Percentiles rank a stretch among this genome's conserved stretches.
Conservation (phyloP, 2,888 invertebrate species). For the Mimachlamys varia region DNA sequence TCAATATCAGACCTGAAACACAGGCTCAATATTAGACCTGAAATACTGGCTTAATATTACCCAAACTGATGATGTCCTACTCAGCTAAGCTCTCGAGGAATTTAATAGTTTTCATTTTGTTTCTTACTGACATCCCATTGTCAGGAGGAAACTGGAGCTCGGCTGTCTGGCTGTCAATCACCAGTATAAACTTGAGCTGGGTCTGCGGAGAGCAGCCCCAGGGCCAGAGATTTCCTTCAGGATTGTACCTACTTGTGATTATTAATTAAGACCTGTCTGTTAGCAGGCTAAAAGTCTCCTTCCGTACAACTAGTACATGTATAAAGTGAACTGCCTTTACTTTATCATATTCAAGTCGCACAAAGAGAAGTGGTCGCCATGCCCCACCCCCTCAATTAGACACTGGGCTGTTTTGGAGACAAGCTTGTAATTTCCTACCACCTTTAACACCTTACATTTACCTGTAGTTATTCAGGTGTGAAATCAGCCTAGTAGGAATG, state of each 20-base stretch:
- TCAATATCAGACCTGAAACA: too few relatives aligned
- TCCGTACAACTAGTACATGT: background rate
- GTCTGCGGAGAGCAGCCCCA: background rate
- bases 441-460: slow-evolving; percentile 17
- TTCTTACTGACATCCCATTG: background rate
- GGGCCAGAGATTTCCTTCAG: slow-evolving; percentile 14
- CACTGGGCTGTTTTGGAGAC: slow-evolving; percentile 15
- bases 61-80: too few relatives aligned
- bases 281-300: background rate
- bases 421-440: background rate
- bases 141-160: background rate
- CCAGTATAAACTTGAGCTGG: background rate
- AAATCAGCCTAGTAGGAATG: slow-evolving; percentile 25
- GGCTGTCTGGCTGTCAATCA: background rate
- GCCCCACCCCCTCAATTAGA: slow-evolving; percentile 15
- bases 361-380: background rate
- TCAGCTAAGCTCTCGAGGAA: too few relatives aligned
- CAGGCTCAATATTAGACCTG: too few relatives aligned
- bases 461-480: slow-evolving; percentile 13
- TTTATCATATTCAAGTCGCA: background rate
- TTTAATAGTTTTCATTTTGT: background rate
- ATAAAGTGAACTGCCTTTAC: slow-evolving; percentile 26
- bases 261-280: background rate
- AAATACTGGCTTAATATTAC: too few relatives aligned
- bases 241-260: background rate